These are phyloP conservation scores for Cryptotermes secundus DNA, from an alignment of 1,140 invertebrate genomes.

Conservation along the genomic window DNA sequence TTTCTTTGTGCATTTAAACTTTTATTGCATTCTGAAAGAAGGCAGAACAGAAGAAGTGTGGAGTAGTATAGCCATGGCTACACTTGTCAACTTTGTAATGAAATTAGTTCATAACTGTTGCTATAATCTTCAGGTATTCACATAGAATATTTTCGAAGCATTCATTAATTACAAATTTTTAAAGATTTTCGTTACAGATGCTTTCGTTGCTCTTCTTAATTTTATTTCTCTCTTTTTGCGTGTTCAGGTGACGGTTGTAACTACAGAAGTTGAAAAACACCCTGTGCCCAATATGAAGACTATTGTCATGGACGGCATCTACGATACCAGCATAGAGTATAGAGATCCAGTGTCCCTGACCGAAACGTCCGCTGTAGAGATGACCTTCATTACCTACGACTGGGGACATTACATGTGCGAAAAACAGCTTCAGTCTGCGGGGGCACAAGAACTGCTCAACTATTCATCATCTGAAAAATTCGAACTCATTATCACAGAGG, in stretches of 20 bases:
- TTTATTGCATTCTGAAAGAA: no score
- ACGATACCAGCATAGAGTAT: not conserved
- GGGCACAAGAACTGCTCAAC: not conserved
- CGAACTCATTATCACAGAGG: not conserved
- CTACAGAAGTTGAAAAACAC: not conserved
- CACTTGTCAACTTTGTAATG: no score
- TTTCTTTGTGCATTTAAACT: no score
- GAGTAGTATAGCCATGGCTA: no score
- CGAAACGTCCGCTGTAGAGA: not conserved
- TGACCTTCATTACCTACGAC: not conserved
- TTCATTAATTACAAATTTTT: no score
- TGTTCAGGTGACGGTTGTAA: not conserved
- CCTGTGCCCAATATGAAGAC: not conserved
- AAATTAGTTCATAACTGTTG: no score
- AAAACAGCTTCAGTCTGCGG: not conserved
- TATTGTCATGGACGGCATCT: not conserved
- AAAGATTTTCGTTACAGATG: no score
- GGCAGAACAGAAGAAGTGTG: no score
- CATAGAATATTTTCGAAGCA: no score
- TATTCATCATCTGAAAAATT: not conserved
- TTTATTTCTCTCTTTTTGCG: not conserved
- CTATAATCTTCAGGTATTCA: no score
- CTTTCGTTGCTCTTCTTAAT: no score
- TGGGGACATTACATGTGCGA: not conserved
- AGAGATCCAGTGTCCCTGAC: not conserved